A percentile compares a stretch with the other conserved stretches of the same genome.
Conservation (phyloP, 2,888 invertebrate genomes). For the Linnaemya vulpina region DNA sequence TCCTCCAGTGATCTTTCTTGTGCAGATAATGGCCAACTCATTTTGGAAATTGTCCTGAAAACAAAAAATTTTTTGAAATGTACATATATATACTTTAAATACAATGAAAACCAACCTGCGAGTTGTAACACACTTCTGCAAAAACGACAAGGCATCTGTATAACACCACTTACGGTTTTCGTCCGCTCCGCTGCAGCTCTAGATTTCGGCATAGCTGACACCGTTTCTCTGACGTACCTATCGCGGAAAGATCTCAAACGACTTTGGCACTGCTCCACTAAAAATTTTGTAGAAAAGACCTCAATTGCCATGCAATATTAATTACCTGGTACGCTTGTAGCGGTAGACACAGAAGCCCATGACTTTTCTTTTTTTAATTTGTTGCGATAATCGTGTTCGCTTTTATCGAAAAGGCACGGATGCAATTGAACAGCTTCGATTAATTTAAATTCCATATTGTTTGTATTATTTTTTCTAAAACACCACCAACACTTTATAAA, state of each 20-base stretch:
- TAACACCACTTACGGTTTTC: too few species aligned
- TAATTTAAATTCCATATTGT: background rate
- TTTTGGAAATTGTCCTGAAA: too few species aligned
- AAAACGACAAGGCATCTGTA: too few species aligned
- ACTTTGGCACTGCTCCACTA: constrained; percentile 6
- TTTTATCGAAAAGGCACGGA: constrained; percentile 8
- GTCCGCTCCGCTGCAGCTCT: background rate
- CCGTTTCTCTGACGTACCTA: background rate
- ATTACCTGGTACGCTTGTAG: constrained; percentile 16
- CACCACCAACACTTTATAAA: too few species aligned
- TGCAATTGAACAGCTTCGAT: background rate
- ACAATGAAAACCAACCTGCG: too few species aligned
- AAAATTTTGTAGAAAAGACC: background rate
- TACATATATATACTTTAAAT: too few species aligned
- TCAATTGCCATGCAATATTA: background rate
- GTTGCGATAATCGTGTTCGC: constrained; percentile 3
- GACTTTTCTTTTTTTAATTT: constrained; percentile 19
- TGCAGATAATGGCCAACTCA: too few species aligned
- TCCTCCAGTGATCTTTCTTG: too few species aligned
- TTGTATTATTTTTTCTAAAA: background rate
- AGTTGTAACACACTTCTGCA: too few species aligned
- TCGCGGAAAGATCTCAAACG: constrained; percentile 1
- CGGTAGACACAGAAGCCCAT: background rate
- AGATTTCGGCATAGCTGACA: background rate
- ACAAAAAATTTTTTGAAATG: too few species aligned